These are phyloP conservation scores for Candidula unifasciata DNA, from an alignment of 2,888 invertebrate genomes.

Conservation along the genomic window DNA sequence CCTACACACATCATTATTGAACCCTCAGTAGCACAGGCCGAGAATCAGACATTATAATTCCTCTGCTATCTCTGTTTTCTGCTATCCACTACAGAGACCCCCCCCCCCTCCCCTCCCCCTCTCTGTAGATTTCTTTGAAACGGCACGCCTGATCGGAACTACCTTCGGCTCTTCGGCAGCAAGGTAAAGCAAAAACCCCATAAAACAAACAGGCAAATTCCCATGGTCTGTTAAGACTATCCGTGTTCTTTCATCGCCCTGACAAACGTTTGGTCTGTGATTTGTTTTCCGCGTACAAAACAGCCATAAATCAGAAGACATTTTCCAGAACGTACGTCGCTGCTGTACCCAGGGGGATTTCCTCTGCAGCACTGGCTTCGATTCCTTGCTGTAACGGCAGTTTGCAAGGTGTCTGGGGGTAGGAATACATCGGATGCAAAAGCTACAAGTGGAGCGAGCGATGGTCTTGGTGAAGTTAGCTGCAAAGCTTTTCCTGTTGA, in stretches of 20 bases:
- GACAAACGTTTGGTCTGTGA: neutral
- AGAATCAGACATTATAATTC: no score
- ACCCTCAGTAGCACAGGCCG: no score
- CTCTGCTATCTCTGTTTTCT: no score
- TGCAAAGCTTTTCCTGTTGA: neutral
- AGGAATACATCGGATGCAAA: conserved; percentile 16
- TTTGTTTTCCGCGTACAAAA: conserved; percentile 25
- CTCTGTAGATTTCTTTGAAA: no score
- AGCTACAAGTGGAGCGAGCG: neutral
- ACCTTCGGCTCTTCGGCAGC: neutral
- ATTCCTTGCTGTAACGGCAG: neutral
- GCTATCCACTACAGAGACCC: no score
- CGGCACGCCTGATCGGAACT: no score
- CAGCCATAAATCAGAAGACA: conserved; percentile 9
- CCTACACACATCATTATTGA: no score
- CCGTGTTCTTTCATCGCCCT: neutral
- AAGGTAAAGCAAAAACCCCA: neutral
- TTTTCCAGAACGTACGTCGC: neutral
- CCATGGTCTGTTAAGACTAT: conserved; percentile 1
- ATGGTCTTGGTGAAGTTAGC: neutral
- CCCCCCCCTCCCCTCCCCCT: no score
- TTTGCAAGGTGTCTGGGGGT: neutral
- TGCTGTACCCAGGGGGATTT: neutral
- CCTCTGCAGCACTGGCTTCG: neutral
- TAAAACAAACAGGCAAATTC: conserved; percentile 17